Evolutionary conservation across 2,113 vertebrate species (phyloP), one percentile per base, ranked within the genome.

Genomic region (Marmota flaviventris): DNA sequence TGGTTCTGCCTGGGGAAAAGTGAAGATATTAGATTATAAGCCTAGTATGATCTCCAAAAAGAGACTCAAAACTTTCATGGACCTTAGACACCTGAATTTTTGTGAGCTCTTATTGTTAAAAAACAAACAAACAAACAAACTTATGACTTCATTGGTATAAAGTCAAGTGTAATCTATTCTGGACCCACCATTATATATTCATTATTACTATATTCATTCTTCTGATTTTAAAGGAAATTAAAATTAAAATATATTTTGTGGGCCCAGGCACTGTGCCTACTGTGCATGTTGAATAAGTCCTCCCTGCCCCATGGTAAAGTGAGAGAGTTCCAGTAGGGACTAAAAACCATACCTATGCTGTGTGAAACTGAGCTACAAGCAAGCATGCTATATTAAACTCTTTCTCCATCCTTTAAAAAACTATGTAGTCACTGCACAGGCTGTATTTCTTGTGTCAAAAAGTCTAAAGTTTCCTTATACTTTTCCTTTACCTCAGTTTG

Each of bases 401-500:
- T 56, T 39, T n/a, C 78, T 63, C 85, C 4, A 45, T 34, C 34
- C 76, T 92, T 22, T 42, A 39, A 56, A 86, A 51, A 85, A 27
- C 4, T 4, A 2, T 14, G 25, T 10, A 32, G 8, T 72, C 17
- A 9, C 11, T 0, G 6, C 58, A n/a, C 18, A 63, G 37, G 11
- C 76, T 51, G 42, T 58, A 69, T 95, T 42, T 0, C 92, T 75
- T 22, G 24, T 94, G 77, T 79, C 8, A 11, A 61, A 92, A 93
- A 87, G 75, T 51, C 58, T n/a, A 29, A 1, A n/a, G 63, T 94
- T 93, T 88, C 92, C 53, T 91, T n/a, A 14, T 2, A 0, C 42
- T 87, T 95, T 96, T 56, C 39, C 1, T 89, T 94, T 87, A 95
- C 79, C 90, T 96, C 58, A 14, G 2, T 1, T 97, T 93, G 96